phyloP scores from a whole-genome alignment of 2,888 invertebrate genomes.

The Crepidodera aurea region DNA sequence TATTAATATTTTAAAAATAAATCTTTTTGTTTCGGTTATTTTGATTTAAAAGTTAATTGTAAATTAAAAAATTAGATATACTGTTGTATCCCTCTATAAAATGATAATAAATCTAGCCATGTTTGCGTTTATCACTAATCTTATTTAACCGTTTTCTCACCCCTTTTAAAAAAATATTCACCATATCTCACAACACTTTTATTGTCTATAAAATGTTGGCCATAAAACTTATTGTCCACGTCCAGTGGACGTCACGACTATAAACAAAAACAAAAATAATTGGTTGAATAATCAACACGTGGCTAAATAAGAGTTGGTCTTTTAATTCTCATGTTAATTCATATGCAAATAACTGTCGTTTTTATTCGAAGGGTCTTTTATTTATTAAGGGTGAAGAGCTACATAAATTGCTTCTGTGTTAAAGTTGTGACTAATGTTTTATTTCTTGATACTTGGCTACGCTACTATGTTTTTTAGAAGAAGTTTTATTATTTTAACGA shows the following conservation, averaged over 20 bases:
- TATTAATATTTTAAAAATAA: too few species aligned
- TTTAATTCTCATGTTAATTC: conserved; percentile 37
- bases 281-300: conserved; percentile 41
- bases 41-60: too few species aligned
- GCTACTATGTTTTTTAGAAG: background rate
- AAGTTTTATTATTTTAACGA: too few species aligned
- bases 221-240: conserved; percentile 33
- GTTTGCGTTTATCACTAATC: background rate
- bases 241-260: conserved; percentile 32
- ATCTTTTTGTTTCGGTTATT: too few species aligned
- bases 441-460: conserved; percentile 7
- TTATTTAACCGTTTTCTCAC: conserved; percentile 14
- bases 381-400: conserved; percentile 26
- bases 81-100: too few species aligned
- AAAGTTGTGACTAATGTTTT: conserved; percentile 14
- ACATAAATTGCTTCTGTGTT: conserved; percentile 30
- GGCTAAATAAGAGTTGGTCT: conserved; percentile 35
- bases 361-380: conserved; percentile 31
- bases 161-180: conserved; percentile 4
- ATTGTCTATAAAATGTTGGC: conserved; percentile 34
- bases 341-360: conserved; percentile 45
- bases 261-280: conserved; percentile 39
- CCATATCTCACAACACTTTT: conserved; percentile 17
- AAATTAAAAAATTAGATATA: too few species aligned
- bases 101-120: too few species aligned